A percentile compares a stretch with the other conserved stretches of the same genome.
Conservation (phyloP, 2,888 invertebrate genomes). For the Dicroscelio sp. region DNA sequence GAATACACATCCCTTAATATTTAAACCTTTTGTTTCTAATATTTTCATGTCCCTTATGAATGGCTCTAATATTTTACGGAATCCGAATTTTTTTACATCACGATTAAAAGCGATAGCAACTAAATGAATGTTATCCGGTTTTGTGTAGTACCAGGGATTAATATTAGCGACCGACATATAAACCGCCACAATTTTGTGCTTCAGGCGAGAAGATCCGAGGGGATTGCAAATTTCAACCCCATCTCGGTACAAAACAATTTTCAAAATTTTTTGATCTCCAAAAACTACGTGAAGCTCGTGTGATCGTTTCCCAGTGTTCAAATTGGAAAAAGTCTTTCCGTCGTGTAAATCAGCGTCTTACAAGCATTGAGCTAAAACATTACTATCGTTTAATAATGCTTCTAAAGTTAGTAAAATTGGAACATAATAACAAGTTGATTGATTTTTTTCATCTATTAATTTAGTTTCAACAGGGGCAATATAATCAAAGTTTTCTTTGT, state of each 20-base stretch:
- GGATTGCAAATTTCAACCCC: conserved; percentile 53
- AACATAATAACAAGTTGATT: conserved; percentile 34
- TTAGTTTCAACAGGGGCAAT: conserved; percentile 12
- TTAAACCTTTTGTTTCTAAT: conserved; percentile 15
- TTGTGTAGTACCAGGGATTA: conserved; percentile 21
- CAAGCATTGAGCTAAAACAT: conserved; percentile 49
- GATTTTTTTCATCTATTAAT: conserved; percentile 11
- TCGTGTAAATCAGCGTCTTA: conserved; percentile 18
- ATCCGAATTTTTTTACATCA: conserved; percentile 5
- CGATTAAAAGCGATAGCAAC: conserved; percentile 12
- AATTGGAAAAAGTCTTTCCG: conserved; percentile 26
- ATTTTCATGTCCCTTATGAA: neutral
- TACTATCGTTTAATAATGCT: neutral
- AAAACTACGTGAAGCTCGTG: conserved; percentile 37
- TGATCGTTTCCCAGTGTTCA: conserved; percentile 28
- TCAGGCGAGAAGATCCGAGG: conserved; percentile 43
- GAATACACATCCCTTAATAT: neutral
- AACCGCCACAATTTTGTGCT: conserved; percentile 34
- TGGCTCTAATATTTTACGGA: neutral
- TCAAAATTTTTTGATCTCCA: neutral
- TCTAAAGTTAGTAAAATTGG: conserved; percentile 47
- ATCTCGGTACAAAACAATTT: conserved; percentile 41
- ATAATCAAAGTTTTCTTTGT: conserved; percentile 16
- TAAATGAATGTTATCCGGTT: neutral
- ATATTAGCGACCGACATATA: neutral